Base-by-base conservation (phyloP, 2,797 vertebrate species). In the Nasua narica region DNA sequence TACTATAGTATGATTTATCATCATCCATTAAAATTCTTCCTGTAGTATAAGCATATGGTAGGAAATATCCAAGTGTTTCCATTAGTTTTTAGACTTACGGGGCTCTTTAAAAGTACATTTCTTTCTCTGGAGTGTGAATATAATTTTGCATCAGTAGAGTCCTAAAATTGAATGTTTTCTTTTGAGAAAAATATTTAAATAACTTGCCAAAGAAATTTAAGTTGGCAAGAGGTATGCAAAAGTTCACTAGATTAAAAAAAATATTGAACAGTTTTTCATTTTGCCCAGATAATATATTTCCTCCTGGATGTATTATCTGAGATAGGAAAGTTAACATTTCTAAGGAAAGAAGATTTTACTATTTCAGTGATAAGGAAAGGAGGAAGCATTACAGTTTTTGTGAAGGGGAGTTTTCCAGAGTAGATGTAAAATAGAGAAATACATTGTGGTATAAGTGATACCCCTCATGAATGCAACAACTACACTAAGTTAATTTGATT, bases 151-250 rank as follows among this genome's bases (percentile, higher is more conserved):
- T 54, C 14, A 81, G 4, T 60, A 76, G 10, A 90, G 18, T 74
- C 5, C 81, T 56, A 94, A 87, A 87, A 81, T 7, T 35, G 8
- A 91, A 84, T 78, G 67, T 32, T 86, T 91, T 82, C 12, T 54
- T 91, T 94, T 82, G 48, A 79, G n/a, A 62, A 79, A 78, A 92
- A 86, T 86, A 89, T 86, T 67, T 88, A 89, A 94, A 67, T 60
- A 90, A 95, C 27, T 87, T 95, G 14, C 40, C 52, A 95, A 60
- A 15, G 14, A 76, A 94, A 91, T 87, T 87, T 76, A 87, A 90
- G 52, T 78, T 81, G 62, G 3, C 29, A 92, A 87, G 69, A 72
- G 12, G 4, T 58, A 79, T 70, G 37, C 23, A 78, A 93, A n/a
- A 46, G 13, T 88, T 85, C 43, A 65, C 76, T 81, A 70, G 16